Conservation (phyloP, 1,140 invertebrate species). For the Tenebrio molitor region DNA sequence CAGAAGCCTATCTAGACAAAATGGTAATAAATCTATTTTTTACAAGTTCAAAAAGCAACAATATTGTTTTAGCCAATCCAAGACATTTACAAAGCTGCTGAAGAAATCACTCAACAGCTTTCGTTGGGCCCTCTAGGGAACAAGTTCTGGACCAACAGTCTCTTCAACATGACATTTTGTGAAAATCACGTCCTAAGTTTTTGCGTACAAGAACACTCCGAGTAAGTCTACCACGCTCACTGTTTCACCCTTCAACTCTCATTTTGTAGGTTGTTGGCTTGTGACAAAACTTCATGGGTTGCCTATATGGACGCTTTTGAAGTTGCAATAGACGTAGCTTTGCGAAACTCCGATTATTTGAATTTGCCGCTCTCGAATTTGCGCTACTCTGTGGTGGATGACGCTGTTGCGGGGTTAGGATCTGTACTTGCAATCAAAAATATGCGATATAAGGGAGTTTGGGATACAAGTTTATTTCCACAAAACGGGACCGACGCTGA, state of each 20-base stretch:
- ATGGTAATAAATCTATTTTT: constrained; percentile 65
- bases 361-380: constrained; percentile 48
- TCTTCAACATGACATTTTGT: constrained; percentile 69
- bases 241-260: constrained; percentile 1
- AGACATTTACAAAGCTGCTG: constrained; percentile 69
- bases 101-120: constrained; percentile 67
- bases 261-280: constrained; percentile 66
- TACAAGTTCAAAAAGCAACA: constrained; percentile 7
- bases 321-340: constrained; percentile 65
- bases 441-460: constrained; percentile 50
- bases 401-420: constrained; percentile 67
- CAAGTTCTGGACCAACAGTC: constrained; percentile 70
- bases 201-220: constrained; percentile 48
- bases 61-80: constrained; percentile 46
- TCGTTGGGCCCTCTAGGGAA: constrained; percentile 68
- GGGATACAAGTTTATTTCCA: constrained; percentile 33
- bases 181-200: constrained; percentile 64
- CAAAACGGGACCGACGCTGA: constrained; percentile 3
- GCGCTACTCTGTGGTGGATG: constrained; percentile 66
- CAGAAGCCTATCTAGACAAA: constrained; percentile 71
- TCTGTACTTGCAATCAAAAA: constrained; percentile 67
- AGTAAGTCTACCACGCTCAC: constrained; percentile 47
- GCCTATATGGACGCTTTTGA: constrained; percentile 73
- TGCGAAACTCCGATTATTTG: constrained; percentile 55
- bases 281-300: constrained; percentile 70